These are phyloP conservation scores for Acanthurus lineatus DNA, from an alignment of 2,797 vertebrate species.

Conservation along the genomic window DNA sequence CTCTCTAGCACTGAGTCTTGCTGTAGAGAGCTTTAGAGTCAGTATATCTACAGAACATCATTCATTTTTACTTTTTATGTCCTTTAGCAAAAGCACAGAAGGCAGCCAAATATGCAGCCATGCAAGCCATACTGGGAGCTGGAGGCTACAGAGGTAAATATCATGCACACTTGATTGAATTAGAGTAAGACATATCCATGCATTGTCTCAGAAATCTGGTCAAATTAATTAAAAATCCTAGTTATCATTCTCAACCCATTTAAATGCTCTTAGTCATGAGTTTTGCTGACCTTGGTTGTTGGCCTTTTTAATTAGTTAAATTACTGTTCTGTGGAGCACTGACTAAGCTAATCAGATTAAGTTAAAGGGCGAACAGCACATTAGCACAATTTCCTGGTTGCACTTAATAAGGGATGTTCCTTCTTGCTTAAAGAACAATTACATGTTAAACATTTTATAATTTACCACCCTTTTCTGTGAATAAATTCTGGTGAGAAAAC, in stretches of 20 bases:
- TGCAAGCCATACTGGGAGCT: constrained; percentile 82
- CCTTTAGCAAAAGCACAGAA: constrained; percentile 83
- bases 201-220: not conserved
- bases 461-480: not conserved
- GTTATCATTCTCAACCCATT: not conserved
- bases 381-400: not conserved
- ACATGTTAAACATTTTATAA: not conserved
- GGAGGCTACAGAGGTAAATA: constrained; percentile 84
- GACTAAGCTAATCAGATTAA: not conserved
- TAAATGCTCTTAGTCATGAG: not conserved
- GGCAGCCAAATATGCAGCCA: constrained; percentile 84
- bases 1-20: not conserved
- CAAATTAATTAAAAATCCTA: not conserved
- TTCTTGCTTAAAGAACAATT: no score
- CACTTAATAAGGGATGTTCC: not conserved
- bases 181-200: not conserved
- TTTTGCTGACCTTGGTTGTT: not conserved
- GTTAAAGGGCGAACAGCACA: not conserved
- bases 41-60: not conserved
- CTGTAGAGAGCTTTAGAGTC: not conserved
- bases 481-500: not conserved
- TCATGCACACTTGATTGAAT: not conserved
- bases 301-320: not conserved
- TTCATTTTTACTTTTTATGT: constrained; percentile 33
- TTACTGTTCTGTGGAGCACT: not conserved